Evolutionary conservation across 2,113 vertebrate species (phyloP).

Genomic region (Asarcornis scutulata): DNA sequence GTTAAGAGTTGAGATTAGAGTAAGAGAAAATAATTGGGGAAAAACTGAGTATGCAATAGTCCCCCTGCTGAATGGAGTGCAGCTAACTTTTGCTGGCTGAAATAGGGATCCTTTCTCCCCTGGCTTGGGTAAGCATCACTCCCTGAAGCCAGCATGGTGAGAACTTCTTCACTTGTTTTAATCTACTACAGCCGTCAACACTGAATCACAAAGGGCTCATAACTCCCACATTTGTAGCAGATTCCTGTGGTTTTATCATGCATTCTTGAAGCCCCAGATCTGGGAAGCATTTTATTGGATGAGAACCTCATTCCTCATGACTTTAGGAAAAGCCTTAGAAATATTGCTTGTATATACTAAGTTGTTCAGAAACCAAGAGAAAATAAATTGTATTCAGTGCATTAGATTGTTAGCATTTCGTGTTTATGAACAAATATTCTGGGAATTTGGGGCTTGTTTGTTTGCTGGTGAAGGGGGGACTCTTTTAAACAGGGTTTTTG

Average conservation of each 20-base stretch:
- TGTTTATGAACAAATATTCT: not conserved
- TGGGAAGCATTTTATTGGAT: not conserved
- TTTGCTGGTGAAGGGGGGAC: not conserved
- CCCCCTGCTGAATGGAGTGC: too few relatives aligned
- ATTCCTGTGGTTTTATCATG: not conserved
- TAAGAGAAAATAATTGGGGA: not conserved
- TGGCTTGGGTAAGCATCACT: not conserved
- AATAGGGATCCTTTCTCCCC: not conserved
- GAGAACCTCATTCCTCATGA: not conserved
- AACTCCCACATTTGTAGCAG: not conserved
- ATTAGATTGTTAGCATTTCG: not conserved
- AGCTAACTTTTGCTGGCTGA: accelerated
- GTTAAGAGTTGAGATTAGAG: not conserved
- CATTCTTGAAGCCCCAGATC: not conserved
- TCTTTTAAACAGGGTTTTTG: not conserved
- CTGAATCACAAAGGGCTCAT: not conserved
- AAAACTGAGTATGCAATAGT: not conserved
- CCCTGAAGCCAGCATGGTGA: not conserved
- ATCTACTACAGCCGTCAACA: accelerated
- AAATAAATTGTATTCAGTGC: not conserved
- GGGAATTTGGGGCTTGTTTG: not conserved
- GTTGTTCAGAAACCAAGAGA: not conserved
- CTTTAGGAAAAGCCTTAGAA: not conserved
- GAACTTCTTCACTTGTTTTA: not conserved
- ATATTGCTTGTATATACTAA: not conserved